Conservation (phyloP, 2,797 vertebrate genomes). For the Lacerta agilis region DNA sequence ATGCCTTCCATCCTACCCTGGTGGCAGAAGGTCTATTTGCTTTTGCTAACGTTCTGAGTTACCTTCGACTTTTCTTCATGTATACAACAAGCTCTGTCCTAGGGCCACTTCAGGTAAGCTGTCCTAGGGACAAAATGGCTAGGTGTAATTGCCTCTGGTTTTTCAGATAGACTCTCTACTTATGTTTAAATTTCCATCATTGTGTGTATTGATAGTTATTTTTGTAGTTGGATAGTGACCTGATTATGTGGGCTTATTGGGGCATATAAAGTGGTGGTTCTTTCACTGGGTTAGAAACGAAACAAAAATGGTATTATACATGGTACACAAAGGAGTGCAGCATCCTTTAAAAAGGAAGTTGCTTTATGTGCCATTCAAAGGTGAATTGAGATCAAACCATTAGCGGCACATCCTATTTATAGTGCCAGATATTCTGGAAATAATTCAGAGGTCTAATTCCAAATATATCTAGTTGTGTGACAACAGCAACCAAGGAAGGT, state of each 20-base stretch:
- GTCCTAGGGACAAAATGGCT: slow-evolving; percentile 26
- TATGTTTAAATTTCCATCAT: not conserved
- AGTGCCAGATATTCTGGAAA: not conserved
- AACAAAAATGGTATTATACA: not conserved
- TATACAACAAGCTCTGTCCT: slow-evolving; percentile 98
- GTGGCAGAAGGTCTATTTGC: slow-evolving; percentile 98
- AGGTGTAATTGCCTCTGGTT: slow-evolving; percentile 15
- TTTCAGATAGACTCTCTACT: not conserved
- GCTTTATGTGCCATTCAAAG: not conserved
- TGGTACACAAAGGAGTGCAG: not conserved
- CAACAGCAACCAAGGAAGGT: not conserved
- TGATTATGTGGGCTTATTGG: not conserved
- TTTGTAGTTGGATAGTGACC: not conserved
- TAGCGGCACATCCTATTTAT: not conserved
- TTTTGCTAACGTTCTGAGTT: slow-evolving; percentile 97
- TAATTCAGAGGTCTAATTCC: not conserved
- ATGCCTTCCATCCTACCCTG: slow-evolving; percentile 95
- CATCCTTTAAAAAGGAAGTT: not conserved
- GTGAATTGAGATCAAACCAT: not conserved
- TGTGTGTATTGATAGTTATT: not conserved
- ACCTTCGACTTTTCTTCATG: slow-evolving; percentile 98
- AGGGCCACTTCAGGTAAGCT: slow-evolving; percentile 93
- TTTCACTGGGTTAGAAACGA: not conserved
- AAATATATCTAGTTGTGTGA: not conserved
- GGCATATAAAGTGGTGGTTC: not conserved